Base-by-base conservation (phyloP, 1,140 invertebrate species). In the Oscheius sp. region DNA sequence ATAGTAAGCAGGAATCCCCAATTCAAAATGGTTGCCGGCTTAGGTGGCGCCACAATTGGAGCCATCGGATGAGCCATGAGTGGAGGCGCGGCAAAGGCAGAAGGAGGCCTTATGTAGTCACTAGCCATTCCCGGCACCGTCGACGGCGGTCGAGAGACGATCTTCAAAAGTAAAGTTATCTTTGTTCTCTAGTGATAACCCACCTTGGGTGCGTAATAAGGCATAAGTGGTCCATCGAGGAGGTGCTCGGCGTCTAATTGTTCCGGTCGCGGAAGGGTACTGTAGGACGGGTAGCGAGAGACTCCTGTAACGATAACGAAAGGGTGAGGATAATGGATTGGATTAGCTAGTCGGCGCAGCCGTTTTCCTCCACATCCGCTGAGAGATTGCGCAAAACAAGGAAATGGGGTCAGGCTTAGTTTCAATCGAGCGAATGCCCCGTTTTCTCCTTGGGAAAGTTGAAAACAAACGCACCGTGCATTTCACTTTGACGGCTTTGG, bases 221-320 rank as follows among this genome's bases (percentile, higher is more conserved):
- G 49, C 49, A 55, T 55, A 7, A 23, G 23, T 55, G 49, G 28
- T 55, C 49, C 49, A 7, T 55, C 7, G 4, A 42, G 7, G 7
- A 55, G 23, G 28, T 55, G 49, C 23, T 55, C 49, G 4, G 49
- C 15, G 7, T 55, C 49, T 55, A 55, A 23, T 23, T 55, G 49
- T 55, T 55, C 49, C 49, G 49, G 49, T 20, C 49, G 49, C 7
- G 49, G 49, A 55, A 55, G 49, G 7, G 49, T 55, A 55, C 23
- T 55, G 23, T 55, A 55, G 23, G 49, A 55, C 28, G 15, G 49
- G 23, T 55, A 55, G 49, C 49, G 49, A 55, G 49, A 55, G 7
- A 55, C 49, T 13, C 49, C 49, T 55, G 23, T 20, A 55, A 13
- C 10, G 10, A 42, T 42, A n/a, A 42, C 10, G 10, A 42, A 42